A percentile compares a stretch with the other conserved stretches of the same genome.
Conservation (phyloP, 1,140 invertebrate genomes). For the Ceratina calcarata region DNA sequence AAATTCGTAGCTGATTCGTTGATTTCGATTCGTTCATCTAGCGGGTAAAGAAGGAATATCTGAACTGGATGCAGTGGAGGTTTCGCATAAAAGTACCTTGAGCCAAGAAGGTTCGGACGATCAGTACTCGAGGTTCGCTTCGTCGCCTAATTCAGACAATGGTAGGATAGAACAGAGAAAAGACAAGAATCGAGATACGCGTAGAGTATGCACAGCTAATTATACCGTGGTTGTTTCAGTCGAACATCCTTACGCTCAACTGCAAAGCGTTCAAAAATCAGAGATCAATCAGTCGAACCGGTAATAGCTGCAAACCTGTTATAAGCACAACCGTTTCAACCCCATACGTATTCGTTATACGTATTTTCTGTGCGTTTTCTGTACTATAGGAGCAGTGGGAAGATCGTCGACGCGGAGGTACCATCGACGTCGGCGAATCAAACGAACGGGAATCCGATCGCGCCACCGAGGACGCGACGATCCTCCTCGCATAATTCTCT, state of each 20-base stretch:
- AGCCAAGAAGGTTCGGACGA: slow-evolving; percentile 82
- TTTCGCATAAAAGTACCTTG: slow-evolving; percentile 82
- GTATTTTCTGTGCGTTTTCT: background rate
- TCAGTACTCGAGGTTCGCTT: slow-evolving; percentile 82
- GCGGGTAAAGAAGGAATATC: slow-evolving; percentile 69
- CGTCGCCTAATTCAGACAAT: slow-evolving; percentile 72
- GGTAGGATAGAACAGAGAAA: slow-evolving; percentile 48
- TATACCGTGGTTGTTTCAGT: slow-evolving; percentile 67
- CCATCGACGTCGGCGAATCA: slow-evolving; percentile 61
- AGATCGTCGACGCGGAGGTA: slow-evolving; percentile 53
- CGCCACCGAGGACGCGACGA: slow-evolving; percentile 79
- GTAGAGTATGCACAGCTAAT: background rate
- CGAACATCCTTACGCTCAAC: slow-evolving; percentile 86
- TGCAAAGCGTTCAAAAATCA: slow-evolving; percentile 80
- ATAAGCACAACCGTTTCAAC: background rate
- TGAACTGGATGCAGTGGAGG: slow-evolving; percentile 78
- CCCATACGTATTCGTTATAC: too few species aligned
- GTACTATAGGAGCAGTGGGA: background rate
- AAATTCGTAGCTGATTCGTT: background rate
- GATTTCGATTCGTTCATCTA: background rate
- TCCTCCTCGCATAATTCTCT: slow-evolving; percentile 80
- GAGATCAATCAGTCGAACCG: slow-evolving; percentile 64
- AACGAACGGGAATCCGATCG: slow-evolving; percentile 72
- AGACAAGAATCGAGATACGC: too few species aligned
- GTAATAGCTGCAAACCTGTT: slow-evolving; percentile 53